phyloP scores from a whole-genome alignment of 2,888 invertebrate genomes.

The Caenorhabditis macrosperma region DNA sequence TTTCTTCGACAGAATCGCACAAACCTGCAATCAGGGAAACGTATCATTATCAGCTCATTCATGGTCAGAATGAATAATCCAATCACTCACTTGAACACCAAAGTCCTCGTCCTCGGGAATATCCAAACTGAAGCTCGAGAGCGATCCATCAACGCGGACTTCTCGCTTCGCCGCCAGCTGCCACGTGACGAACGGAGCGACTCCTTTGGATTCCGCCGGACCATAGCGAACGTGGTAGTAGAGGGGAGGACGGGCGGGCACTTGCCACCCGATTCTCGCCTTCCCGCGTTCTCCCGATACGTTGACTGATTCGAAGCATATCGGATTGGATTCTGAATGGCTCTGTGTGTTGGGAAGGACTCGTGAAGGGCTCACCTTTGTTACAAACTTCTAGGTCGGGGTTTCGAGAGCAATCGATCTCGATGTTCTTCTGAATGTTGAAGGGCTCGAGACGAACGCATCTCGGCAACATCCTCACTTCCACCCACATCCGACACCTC shows the following conservation, averaged over 20 bases:
- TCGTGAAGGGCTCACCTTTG: slow-evolving; percentile 55
- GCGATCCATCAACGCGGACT: slow-evolving; percentile 71
- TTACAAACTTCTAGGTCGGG: slow-evolving; percentile 70
- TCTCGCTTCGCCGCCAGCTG: slow-evolving; percentile 70
- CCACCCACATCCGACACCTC: slow-evolving; percentile 74
- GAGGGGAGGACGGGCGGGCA: slow-evolving; percentile 63
- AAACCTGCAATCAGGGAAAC: slow-evolving; percentile 50
- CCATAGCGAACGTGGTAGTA: slow-evolving; percentile 76
- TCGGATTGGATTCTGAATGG: slow-evolving; percentile 58
- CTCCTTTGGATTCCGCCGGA: slow-evolving; percentile 69
- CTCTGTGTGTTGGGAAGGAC: background rate
- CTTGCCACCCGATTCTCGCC: slow-evolving; percentile 69
- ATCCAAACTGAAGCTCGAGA: slow-evolving; percentile 67
- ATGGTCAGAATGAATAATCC: too few species aligned
- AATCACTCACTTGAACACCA: slow-evolving; percentile 68
- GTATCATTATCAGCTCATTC: background rate
- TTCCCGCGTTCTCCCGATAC: slow-evolving; percentile 69
- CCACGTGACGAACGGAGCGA: slow-evolving; percentile 71
- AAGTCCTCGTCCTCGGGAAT: slow-evolving; percentile 71
- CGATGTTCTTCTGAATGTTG: slow-evolving; percentile 75
- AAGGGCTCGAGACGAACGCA: slow-evolving; percentile 74
- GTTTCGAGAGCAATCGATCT: slow-evolving; percentile 76
- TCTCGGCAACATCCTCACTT: slow-evolving; percentile 73
- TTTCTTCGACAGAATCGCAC: slow-evolving; percentile 65
- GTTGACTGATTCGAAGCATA: slow-evolving; percentile 69